Base-by-base conservation (phyloP, 30 jellyfish, hydroid and myxozoan species). In the Cassiopea xamachana region DNA sequence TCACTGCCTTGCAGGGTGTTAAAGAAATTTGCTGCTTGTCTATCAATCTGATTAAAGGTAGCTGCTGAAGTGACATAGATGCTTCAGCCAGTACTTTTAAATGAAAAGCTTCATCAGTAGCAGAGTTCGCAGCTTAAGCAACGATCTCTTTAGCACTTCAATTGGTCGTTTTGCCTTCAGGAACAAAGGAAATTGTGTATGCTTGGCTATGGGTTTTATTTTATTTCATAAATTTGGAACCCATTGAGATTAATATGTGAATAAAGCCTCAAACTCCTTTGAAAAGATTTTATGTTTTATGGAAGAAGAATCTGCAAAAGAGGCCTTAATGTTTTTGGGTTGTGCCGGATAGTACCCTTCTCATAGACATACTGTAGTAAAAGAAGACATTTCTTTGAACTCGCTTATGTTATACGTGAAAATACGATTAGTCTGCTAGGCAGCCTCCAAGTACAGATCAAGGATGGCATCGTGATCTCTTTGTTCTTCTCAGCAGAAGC, bases 291-390 rank as follows among this genome's bases (percentile, higher is more conserved):
- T 18, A 79, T 0, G 74, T 89, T 91, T 50, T 80, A 90, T 61
- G 97, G 97, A 12, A 86, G 67, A 74, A 92, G 93, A 74, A 86
- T 92, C 50, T 86, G 86, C 7, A 27, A 86, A 43, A 86, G 90
- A 17, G 93, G 93, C 80, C 82, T 51, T 46, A 86, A 82, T 12
- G 92, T 5, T n/a, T 86, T 92, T 17, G 90, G 90, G 50, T 86
- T 68, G 2, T 83, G 90, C 17, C 86, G 74, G 27, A 84, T 84
- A 7, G 75, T 64, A 50, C 86, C 75, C 5, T 84, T 79, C 87
- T 84, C 88, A 70, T 73, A 64, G 48, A 67, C 86, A 84, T 84
- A 84, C 46, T 89, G 73, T 14, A 84, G 86, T 19, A 84, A n/a
- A 1, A 67, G 87, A 27, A 84, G 92, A 50, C 87, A 0, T 45